Evolutionary conservation across 1,140 invertebrate genomes (phyloP).

Genomic region (Tyrophagus putrescentiae): DNA sequence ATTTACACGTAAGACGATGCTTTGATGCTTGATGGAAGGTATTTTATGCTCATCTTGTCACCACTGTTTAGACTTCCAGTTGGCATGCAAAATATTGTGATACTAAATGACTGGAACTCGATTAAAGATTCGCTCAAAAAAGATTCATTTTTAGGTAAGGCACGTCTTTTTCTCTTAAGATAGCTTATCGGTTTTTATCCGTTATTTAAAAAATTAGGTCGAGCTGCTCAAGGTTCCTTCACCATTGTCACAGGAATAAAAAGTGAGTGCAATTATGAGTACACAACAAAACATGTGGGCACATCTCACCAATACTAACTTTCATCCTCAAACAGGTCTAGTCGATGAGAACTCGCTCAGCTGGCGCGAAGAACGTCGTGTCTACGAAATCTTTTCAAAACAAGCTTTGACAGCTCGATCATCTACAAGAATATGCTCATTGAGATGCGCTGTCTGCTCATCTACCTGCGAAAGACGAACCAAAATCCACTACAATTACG

Average conservation of each 20-base stretch:
- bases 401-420: slow-evolving; percentile 54
- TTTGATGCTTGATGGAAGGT: neutral
- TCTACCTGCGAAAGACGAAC: slow-evolving; percentile 15
- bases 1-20: slow-evolving; percentile 20
- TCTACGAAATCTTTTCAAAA: slow-evolving; percentile 50
- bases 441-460: slow-evolving; percentile 23
- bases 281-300: neutral
- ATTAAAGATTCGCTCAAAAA: slow-evolving; percentile 23
- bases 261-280: neutral
- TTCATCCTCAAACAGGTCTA: slow-evolving; percentile 2
- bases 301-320: neutral
- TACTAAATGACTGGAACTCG: slow-evolving; percentile 23
- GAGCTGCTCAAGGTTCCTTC: slow-evolving; percentile 10
- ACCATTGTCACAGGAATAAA: neutral
- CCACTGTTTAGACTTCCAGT: slow-evolving; percentile 18
- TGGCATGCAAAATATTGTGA: slow-evolving; percentile 22
- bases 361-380: slow-evolving; percentile 57
- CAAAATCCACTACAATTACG: slow-evolving; percentile 18
- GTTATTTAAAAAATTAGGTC: slow-evolving; percentile 5
- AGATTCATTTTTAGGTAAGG: slow-evolving; percentile 20
- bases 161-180: neutral
- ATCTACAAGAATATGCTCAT: slow-evolving; percentile 42
- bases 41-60: neutral
- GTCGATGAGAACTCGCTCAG: slow-evolving; percentile 37
- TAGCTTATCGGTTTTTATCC: neutral